Conservation (phyloP, 1,140 invertebrate species). For the Thaumetopoea pityocampa region DNA sequence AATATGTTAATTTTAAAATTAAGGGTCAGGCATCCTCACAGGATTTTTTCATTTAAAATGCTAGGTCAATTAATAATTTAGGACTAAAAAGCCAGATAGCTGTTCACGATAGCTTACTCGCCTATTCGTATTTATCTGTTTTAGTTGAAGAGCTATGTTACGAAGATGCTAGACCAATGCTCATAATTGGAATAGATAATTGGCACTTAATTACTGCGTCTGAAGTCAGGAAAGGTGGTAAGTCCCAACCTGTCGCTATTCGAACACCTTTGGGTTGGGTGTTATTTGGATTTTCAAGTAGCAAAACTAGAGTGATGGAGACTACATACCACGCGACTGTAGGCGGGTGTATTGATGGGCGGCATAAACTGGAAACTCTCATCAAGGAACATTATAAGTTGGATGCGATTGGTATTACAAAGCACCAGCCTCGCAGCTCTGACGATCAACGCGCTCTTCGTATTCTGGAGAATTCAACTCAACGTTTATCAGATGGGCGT, state of each 20-base stretch:
- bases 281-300: conserved; percentile 1
- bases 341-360: too few species aligned
- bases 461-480: background rate
- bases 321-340: background rate
- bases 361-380: background rate
- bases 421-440: background rate
- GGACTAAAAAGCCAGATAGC: background rate
- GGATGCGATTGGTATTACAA: background rate
- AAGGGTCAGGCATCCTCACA: background rate
- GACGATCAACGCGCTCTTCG: conserved; percentile 1
- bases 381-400: conserved; percentile 3
- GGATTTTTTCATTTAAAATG: background rate
- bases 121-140: background rate
- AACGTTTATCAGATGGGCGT: background rate
- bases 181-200: conserved; percentile 1
- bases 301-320: background rate
- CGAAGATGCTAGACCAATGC: background rate
- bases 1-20: background rate
- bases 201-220: background rate
- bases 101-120: background rate
- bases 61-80: background rate
- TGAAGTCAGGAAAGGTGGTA: background rate
- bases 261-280: background rate
- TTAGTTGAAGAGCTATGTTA: background rate
- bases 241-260: background rate